These are phyloP conservation scores for Polypterus senegalus DNA, from an alignment of 2,113 vertebrate species.

Conservation along the genomic window DNA sequence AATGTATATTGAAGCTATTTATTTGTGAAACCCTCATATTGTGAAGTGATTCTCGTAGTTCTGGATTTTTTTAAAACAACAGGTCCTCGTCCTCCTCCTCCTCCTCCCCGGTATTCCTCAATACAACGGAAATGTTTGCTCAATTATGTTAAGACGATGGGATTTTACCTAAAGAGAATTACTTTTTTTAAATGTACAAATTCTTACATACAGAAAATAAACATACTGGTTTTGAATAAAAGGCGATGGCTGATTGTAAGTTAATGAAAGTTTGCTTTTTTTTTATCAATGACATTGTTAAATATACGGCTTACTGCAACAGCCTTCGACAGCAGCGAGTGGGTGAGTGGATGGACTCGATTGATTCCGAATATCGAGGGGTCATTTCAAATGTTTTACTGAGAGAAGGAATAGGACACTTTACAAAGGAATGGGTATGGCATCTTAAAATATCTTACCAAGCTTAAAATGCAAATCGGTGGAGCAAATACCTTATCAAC, in stretches of 20 bases:
- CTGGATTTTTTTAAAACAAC: slow-evolving; percentile 37
- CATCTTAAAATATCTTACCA: no score
- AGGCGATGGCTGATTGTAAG: slow-evolving; percentile 2
- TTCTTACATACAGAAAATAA: slow-evolving; percentile 66
- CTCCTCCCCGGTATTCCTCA: slow-evolving; percentile 21
- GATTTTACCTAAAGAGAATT: slow-evolving; percentile 52
- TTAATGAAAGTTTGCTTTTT: not conserved
- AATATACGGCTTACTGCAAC: no score
- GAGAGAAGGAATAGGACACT: no score
- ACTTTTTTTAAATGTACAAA: slow-evolving; percentile 88
- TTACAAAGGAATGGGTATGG: no score
- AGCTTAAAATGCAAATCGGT: no score
- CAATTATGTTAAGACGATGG: slow-evolving; percentile 29
- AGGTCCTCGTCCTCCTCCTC: slow-evolving; percentile 23
- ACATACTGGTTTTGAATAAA: slow-evolving; percentile 1
- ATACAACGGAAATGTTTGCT: slow-evolving; percentile 29
- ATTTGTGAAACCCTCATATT: slow-evolving; percentile 64
- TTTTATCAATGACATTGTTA: no score
- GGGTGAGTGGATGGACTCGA: no score
- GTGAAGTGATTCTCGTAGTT: slow-evolving; percentile 80
- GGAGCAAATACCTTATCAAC: no score
- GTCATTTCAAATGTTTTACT: no score
- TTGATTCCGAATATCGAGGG: no score
- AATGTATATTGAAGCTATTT: slow-evolving; percentile 87
- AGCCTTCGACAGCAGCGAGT: no score